Conservation (phyloP, 2,113 vertebrate species). For the Paratilapia polleni region DNA sequence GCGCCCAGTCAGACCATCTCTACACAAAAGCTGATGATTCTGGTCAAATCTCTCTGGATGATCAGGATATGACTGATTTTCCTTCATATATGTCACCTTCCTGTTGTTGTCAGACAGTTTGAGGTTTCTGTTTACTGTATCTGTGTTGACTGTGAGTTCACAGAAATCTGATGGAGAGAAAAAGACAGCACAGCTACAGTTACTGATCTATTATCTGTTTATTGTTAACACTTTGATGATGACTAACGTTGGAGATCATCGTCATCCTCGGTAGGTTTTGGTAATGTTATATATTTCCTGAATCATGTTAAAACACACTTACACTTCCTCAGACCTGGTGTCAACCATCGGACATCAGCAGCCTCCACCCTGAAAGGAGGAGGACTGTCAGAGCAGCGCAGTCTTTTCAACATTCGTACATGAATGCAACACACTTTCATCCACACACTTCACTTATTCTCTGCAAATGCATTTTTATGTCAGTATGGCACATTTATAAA, state of each 20-base stretch:
- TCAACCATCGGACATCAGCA: not conserved
- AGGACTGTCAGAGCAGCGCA: not conserved
- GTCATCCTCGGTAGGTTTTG: not conserved
- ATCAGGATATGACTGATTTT: conserved; percentile 2
- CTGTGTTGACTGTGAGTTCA: not conserved
- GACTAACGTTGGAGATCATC: not conserved
- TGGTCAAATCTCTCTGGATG: conserved; percentile 7
- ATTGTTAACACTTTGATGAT: not conserved
- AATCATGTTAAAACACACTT: not conserved
- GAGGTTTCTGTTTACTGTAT: not conserved
- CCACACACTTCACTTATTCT: not conserved
- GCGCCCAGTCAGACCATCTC: not conserved
- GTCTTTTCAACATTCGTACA: not conserved
- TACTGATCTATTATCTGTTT: not conserved
- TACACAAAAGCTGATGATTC: conserved; percentile 18
- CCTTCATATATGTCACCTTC: not conserved
- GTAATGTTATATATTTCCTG: not conserved
- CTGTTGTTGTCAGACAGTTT: conserved; percentile 13
- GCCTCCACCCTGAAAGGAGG: not conserved
- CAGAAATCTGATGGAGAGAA: not conserved
- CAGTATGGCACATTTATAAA: too few species aligned
- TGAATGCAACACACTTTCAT: not conserved
- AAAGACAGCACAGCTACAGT: not conserved
- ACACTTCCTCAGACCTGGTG: conserved; percentile 24
- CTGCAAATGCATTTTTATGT: too few species aligned